phyloP scores from a whole-genome alignment of 2,888 invertebrate species.

The Cheilosia urbana region DNA sequence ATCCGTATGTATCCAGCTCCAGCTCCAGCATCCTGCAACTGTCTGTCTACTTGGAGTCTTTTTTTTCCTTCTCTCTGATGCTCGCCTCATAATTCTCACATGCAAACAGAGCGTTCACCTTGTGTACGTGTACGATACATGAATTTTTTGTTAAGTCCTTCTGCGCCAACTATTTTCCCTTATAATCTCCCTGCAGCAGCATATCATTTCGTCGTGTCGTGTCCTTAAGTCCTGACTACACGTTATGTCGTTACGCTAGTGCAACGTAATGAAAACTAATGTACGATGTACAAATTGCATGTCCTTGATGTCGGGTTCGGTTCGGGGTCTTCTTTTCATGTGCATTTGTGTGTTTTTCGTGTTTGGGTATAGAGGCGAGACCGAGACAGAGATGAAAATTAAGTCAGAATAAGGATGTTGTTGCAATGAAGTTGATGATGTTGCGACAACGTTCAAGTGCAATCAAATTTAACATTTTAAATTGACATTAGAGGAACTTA shows the following conservation, averaged over 20 bases:
- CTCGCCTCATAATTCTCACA: constrained; percentile 54
- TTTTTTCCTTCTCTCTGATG: constrained; percentile 25
- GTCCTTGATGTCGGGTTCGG: constrained; percentile 57
- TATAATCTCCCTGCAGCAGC: constrained; percentile 68
- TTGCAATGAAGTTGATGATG: constrained; percentile 74
- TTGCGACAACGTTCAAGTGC: constrained; percentile 75
- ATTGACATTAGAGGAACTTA: constrained; percentile 73
- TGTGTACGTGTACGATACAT: constrained; percentile 16
- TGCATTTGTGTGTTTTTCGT: constrained; percentile 9
- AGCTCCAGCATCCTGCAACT: not conserved
- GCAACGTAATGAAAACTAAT: constrained; percentile 75
- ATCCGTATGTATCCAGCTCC: constrained; percentile 16
- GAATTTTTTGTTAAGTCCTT: constrained; percentile 45
- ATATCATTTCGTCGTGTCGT: constrained; percentile 70
- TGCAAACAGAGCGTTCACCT: constrained; percentile 73
- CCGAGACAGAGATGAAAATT: constrained; percentile 69
- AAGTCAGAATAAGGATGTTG: constrained; percentile 74
- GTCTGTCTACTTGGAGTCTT: not conserved
- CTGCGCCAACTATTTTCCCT: constrained; percentile 58
- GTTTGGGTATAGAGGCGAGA: constrained; percentile 5
- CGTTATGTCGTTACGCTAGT: constrained; percentile 73
- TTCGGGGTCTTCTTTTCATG: not conserved
- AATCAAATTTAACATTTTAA: constrained; percentile 75
- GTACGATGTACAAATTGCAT: constrained; percentile 74
- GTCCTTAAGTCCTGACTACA: constrained; percentile 73